Evolutionary conservation across 2,797 vertebrate species (phyloP).

Genomic region (Bradypodion pumilum): DNA sequence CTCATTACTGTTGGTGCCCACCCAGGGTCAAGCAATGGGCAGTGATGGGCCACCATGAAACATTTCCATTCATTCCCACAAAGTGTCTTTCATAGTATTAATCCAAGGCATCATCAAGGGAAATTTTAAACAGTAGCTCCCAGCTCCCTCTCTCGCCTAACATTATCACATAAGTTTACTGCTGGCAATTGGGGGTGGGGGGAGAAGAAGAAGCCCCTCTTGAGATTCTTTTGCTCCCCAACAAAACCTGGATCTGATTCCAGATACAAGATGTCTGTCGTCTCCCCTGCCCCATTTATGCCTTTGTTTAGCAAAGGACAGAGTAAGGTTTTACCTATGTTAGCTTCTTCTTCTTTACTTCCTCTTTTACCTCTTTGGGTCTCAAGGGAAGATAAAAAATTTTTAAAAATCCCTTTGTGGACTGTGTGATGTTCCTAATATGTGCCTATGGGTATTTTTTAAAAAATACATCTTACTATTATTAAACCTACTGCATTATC

Average conservation of each 20-base stretch:
- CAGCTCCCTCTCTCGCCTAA: not conserved
- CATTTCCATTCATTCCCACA: not conserved
- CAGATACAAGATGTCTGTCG: not conserved
- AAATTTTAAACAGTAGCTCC: not conserved
- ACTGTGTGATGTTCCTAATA: no score
- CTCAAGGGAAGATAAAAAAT: no score
- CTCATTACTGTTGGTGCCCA: not conserved
- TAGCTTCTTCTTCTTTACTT: no score
- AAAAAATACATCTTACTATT: no score
- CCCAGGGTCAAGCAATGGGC: no score
- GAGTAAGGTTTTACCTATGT: not conserved
- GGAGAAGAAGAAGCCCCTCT: not conserved
- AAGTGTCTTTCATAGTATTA: not conserved
- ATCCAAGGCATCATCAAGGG: not conserved
- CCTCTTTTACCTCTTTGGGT: no score
- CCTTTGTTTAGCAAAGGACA: not conserved
- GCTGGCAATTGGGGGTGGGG: no score
- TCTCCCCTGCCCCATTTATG: no score
- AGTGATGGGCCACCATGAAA: not conserved
- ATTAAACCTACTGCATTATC: no score
- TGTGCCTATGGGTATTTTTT: no score
- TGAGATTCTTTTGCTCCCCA: not conserved
- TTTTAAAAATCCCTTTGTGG: no score
- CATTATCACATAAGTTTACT: not conserved
- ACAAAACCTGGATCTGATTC: not conserved